phyloP scores from a whole-genome alignment of 2,888 invertebrate species.

The Sipha maydis region DNA sequence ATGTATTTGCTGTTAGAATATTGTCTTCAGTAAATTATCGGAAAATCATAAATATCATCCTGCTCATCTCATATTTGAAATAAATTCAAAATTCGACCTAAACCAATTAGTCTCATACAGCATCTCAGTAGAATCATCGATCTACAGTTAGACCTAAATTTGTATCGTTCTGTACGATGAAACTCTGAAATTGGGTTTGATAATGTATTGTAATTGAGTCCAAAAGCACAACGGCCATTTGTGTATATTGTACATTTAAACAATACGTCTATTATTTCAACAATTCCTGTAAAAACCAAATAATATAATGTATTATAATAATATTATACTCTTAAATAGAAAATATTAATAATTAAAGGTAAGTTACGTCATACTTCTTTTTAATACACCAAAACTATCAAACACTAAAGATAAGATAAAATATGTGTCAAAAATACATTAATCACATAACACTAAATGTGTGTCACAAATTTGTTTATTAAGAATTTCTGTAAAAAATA shows the following conservation, averaged over 20 bases:
- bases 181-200: conserved; percentile 68
- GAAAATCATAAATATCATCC: conserved; percentile 66
- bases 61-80: conserved; percentile 63
- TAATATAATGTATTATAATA: too few species aligned
- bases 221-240: conserved; percentile 70
- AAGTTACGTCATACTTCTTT: too few species aligned
- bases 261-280: conserved; percentile 68
- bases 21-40: conserved; percentile 67
- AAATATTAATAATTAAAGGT: too few species aligned
- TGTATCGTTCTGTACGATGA: conserved; percentile 66
- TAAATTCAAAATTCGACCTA: conserved; percentile 62
- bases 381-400: too few species aligned
- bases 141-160: conserved; percentile 67
- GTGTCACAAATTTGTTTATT: too few species aligned
- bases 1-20: too few species aligned
- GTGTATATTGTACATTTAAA: conserved; percentile 70
- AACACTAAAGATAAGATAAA: too few species aligned
- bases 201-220: conserved; percentile 68
- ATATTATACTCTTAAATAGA: too few species aligned
- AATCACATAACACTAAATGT: too few species aligned
- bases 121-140: conserved; percentile 64
- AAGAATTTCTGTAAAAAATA: too few species aligned
- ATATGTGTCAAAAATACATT: too few species aligned
- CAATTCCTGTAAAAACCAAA: conserved; percentile 24
- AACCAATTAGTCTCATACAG: conserved; percentile 61